These are phyloP conservation scores for Hypena proboscidalis DNA, from an alignment of 2,888 invertebrate genomes.

Conservation along the genomic window DNA sequence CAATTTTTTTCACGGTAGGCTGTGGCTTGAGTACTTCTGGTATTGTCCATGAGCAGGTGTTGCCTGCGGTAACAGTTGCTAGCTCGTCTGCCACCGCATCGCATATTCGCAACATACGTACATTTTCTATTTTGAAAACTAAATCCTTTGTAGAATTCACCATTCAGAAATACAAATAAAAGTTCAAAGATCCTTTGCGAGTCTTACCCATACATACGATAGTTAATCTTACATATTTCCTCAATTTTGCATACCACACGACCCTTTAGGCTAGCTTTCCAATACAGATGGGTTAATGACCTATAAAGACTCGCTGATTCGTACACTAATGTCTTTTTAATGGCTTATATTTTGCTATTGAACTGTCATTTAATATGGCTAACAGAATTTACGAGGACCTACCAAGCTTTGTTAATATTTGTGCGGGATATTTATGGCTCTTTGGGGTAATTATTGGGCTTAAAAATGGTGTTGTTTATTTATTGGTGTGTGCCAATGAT, in stretches of 20 bases:
- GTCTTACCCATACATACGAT: neutral
- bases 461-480: constrained; percentile 4
- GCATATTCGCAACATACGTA: too few species aligned
- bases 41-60: too few species aligned
- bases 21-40: too few species aligned
- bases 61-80: too few species aligned
- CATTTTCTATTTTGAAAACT: too few species aligned
- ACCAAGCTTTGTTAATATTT: constrained; percentile 41
- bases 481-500: constrained; percentile 6
- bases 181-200: too few species aligned
- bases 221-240: constrained; percentile 25
- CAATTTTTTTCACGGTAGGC: too few species aligned
- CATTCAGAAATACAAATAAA: too few species aligned
- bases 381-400: constrained; percentile 61
- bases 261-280: constrained; percentile 52
- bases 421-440: constrained; percentile 33
- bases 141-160: too few species aligned
- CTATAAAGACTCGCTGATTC: constrained; percentile 68
- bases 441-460: constrained; percentile 30
- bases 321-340: constrained; percentile 78
- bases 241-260: constrained; percentile 35
- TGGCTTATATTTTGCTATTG: constrained; percentile 76
- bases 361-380: constrained; percentile 71
- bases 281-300: constrained; percentile 72
- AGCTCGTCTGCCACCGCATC: too few species aligned